A percentile compares a stretch with the other conserved stretches of the same genome.
Conservation (phyloP, 2,888 invertebrate species). For the Conomelus anceps region DNA sequence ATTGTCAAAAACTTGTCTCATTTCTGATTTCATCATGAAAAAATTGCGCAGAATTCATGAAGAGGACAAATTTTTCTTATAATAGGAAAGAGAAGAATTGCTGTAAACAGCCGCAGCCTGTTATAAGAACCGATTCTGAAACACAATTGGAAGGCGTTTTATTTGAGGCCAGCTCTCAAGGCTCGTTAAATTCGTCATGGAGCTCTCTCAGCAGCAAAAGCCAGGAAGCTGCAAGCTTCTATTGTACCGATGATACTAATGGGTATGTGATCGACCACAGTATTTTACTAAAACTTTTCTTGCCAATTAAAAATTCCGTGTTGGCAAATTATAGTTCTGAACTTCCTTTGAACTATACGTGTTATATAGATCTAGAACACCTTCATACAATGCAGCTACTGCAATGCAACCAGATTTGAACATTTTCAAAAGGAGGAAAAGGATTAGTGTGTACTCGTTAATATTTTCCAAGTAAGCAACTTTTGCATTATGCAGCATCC, state of each 20-base stretch:
- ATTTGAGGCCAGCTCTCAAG: constrained; percentile 33
- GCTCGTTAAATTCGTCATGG: constrained; percentile 53
- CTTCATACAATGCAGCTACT: too few relatives aligned
- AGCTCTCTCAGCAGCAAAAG: constrained; percentile 42
- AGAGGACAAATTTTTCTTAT: background rate
- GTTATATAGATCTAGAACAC: too few relatives aligned
- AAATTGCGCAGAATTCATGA: background rate
- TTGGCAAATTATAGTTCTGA: too few relatives aligned
- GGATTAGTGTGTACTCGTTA: background rate
- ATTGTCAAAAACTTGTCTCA: too few relatives aligned
- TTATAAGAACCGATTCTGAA: constrained; percentile 29
- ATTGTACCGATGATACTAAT: constrained; percentile 1
- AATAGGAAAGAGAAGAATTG: background rate
- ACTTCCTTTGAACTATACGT: too few relatives aligned
- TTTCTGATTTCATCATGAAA: too few relatives aligned
- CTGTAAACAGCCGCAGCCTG: constrained; percentile 15
- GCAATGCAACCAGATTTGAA: background rate
- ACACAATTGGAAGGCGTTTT: constrained; percentile 24
- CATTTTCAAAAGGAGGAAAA: background rate
- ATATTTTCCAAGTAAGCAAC: too few relatives aligned
- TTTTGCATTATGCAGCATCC: too few relatives aligned
- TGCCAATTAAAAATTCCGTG: too few relatives aligned
- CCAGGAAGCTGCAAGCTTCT: constrained; percentile 25
- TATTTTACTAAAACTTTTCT: background rate
- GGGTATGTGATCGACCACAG: background rate